Evolutionary conservation across 2,113 vertebrate genomes (phyloP).

Genomic region (Uropsilus gracilis): DNA sequence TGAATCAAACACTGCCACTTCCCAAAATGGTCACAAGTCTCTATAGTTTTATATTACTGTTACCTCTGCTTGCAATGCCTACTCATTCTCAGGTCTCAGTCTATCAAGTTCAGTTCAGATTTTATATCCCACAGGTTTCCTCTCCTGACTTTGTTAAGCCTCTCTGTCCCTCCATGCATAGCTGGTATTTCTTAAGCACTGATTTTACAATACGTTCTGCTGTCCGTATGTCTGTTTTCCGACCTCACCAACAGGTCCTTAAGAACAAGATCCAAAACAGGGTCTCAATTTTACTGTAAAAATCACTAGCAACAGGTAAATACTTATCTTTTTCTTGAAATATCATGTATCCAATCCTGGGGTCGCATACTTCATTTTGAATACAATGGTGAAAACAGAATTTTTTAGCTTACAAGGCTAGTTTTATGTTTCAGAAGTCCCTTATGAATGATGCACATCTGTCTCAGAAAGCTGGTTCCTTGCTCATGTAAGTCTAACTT

Average conservation of each 20-base stretch:
- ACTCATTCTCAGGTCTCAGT: background rate
- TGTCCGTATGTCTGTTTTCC: background rate
- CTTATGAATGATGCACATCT: constrained; percentile 29
- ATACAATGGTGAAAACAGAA: background rate
- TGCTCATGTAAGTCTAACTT: constrained; percentile 20
- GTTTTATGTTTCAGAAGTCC: constrained; percentile 50
- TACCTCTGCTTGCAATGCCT: background rate
- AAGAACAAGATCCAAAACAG: background rate
- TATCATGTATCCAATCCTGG: background rate
- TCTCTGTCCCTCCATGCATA: background rate
- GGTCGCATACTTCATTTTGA: background rate
- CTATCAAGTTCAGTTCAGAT: background rate
- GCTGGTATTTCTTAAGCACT: background rate
- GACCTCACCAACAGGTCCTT: background rate
- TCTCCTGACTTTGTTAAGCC: background rate
- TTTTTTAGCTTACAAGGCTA: background rate
- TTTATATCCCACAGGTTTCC: background rate
- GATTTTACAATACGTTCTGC: background rate
- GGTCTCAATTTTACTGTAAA: background rate
- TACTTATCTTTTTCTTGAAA: constrained; percentile 32
- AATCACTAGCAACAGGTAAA: constrained; percentile 40
- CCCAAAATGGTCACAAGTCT: background rate
- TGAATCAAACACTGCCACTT: background rate
- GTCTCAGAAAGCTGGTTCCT: background rate
- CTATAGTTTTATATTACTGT: background rate